phyloP scores from a whole-genome alignment of 2,888 invertebrate genomes.

The Agonum fuliginosum region DNA sequence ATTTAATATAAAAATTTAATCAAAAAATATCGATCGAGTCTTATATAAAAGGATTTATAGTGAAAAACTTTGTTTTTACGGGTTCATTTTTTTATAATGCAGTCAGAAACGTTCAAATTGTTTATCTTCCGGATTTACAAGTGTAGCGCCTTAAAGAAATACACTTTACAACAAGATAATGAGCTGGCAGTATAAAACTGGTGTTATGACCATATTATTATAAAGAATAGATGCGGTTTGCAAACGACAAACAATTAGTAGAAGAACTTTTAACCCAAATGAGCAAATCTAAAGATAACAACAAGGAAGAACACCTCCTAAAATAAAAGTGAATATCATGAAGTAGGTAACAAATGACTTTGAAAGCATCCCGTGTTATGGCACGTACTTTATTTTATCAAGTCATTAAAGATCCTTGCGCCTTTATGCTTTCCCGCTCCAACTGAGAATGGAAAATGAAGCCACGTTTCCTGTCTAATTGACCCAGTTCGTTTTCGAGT shows the following conservation, averaged over 20 bases:
- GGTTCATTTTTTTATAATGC: too few relatives aligned
- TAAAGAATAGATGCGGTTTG: background rate
- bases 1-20: too few relatives aligned
- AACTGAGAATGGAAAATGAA: slow-evolving; percentile 37
- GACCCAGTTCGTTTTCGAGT: slow-evolving; percentile 48
- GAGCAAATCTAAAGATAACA: slow-evolving; percentile 15
- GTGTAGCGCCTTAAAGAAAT: too few relatives aligned
- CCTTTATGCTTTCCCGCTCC: slow-evolving; percentile 1
- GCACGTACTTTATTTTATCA: slow-evolving; percentile 21
- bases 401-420: slow-evolving; percentile 30
- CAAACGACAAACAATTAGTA: background rate
- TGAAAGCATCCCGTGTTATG: slow-evolving; percentile 1
- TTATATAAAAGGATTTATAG: too few relatives aligned
- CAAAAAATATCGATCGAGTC: too few relatives aligned
- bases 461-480: slow-evolving; percentile 47
- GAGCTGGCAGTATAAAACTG: too few relatives aligned
- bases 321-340: slow-evolving; percentile 15
- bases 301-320: background rate
- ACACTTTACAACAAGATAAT: too few relatives aligned
- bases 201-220: too few relatives aligned
- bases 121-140: too few relatives aligned
- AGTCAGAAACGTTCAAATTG: too few relatives aligned
- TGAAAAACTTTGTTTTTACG: too few relatives aligned
- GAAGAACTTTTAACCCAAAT: background rate
- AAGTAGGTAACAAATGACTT: slow-evolving; percentile 25